Base-by-base conservation (phyloP, 2,797 vertebrate genomes). In the Eulemur rubriventer region DNA sequence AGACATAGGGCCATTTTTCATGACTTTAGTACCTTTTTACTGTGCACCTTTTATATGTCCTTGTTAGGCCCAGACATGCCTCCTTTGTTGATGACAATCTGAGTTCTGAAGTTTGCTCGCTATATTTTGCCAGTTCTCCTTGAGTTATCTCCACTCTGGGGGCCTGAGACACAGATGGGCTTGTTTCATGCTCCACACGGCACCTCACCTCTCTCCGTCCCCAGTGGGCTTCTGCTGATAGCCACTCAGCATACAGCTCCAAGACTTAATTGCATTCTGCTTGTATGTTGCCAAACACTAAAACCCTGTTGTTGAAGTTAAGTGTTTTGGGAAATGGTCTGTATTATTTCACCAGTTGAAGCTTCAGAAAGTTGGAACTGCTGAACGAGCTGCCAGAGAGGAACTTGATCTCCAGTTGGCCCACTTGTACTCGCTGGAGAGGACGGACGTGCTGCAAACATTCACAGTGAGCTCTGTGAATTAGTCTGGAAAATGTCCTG, bases 251-350 rank as follows among this genome's bases (percentile, higher is more conserved):
- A 3, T 33, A 28, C 5, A 8, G 89, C 92, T 95, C 92, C n/a
- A 89, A 73, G 61, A 46, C 94, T 91, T 97, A 92, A 96, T 94
- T 92, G 82, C 81, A 22, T 91, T 87, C 46, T 67, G 78, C 79
- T 81, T 72, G 24, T 55, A 6, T 72, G 89, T 84, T 95, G 97
- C 96, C 96, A 96, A 89, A 91, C n/a, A 18, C 91, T 92, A 84
- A 95, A 97, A 70, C 50, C 84, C 93, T 63, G 76, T 59, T 75
- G 91, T 70, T 92, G 82, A 52, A 90, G 63, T 89, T 89, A 82
- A 93, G 89, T 86, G 43, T 88, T 96, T 94, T 79, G 94, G 81
- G 82, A 92, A 96, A 92, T 50, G 55, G 35, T 26, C 83, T 92
- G 59, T 72, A 80, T 65, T 80, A 61, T 88, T 85, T 79, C 72